phyloP scores from a whole-genome alignment of 1,140 invertebrate genomes.

The Tetramorium parvispinum region DNA sequence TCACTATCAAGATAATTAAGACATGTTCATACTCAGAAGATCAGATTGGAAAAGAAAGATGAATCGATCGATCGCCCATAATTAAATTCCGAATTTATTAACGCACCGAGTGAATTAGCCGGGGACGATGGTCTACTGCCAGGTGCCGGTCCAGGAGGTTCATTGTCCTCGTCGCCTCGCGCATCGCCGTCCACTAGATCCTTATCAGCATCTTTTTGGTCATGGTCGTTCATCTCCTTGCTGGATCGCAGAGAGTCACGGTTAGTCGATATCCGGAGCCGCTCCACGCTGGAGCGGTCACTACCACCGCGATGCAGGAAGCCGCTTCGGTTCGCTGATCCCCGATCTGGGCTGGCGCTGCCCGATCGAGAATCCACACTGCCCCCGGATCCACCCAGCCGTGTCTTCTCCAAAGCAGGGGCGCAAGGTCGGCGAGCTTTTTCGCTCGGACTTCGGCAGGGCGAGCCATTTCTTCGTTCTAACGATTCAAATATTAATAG shows the following conservation, averaged over 20 bases:
- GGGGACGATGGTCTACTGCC: constrained; percentile 84
- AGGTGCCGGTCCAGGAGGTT: constrained; percentile 84
- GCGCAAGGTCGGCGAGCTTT: constrained; percentile 80
- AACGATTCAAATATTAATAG: not conserved
- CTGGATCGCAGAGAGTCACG: constrained; percentile 77
- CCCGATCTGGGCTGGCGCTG: constrained; percentile 83
- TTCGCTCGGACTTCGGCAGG: constrained; percentile 81
- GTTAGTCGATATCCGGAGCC: constrained; percentile 81
- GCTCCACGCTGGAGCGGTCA: constrained; percentile 80
- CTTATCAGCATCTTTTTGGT: constrained; percentile 76
- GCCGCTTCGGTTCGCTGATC: constrained; percentile 65
- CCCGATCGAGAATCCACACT: constrained; percentile 83
- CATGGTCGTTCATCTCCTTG: constrained; percentile 80
- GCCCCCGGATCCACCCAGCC: constrained; percentile 82
- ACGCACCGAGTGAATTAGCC: constrained; percentile 80
- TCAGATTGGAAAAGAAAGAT: not conserved
- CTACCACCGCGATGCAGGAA: constrained; percentile 79
- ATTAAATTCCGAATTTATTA: constrained; percentile 68
- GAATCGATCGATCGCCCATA: constrained; percentile 73
- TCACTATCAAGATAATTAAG: not conserved
- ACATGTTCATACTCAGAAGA: not conserved
- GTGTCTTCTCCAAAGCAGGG: constrained; percentile 81
- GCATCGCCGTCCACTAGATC: constrained; percentile 82
- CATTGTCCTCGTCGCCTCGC: constrained; percentile 83
- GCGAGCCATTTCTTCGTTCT: constrained; percentile 82